These are phyloP conservation scores for Casuarius casuarius DNA, from an alignment of 2,113 vertebrate genomes.

Conservation along the genomic window DNA sequence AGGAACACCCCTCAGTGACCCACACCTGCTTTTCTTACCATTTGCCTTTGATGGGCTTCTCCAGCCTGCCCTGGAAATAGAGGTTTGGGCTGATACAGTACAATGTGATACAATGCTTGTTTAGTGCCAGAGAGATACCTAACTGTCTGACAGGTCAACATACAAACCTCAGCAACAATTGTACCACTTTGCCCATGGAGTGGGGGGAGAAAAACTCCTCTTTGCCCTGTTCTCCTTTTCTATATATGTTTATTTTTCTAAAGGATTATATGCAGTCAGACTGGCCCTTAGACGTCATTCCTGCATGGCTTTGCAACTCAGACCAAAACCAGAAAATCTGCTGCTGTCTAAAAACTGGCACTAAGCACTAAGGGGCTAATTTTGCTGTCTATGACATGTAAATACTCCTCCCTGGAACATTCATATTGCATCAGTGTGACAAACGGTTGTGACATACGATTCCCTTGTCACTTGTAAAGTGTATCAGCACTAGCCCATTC, in stretches of 20 bases:
- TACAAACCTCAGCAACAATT: not conserved
- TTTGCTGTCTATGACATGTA: not conserved
- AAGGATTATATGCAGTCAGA: not conserved
- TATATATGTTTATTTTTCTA: not conserved
- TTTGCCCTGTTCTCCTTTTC: not conserved
- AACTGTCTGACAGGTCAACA: not conserved
- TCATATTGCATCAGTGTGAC: not conserved
- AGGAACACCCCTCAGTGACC: not conserved
- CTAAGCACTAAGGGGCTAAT: not conserved
- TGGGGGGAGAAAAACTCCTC: not conserved
- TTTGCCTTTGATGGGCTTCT: slow-evolving; percentile 9
- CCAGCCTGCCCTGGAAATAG: not conserved
- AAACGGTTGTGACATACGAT: not conserved
- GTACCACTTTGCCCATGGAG: not conserved
- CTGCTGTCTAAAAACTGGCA: not conserved
- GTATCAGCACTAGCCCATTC: not conserved
- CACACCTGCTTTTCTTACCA: slow-evolving; percentile 53
- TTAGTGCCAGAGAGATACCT: not conserved
- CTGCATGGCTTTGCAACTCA: not conserved
- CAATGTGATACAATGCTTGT: not conserved
- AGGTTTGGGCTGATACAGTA: not conserved
- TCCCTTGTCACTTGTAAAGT: not conserved
- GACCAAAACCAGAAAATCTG: not conserved
- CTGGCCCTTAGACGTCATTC: not conserved
- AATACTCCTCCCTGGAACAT: not conserved